Conservation (phyloP, 2,888 invertebrate species). For the Drosophila seclusa region DNA sequence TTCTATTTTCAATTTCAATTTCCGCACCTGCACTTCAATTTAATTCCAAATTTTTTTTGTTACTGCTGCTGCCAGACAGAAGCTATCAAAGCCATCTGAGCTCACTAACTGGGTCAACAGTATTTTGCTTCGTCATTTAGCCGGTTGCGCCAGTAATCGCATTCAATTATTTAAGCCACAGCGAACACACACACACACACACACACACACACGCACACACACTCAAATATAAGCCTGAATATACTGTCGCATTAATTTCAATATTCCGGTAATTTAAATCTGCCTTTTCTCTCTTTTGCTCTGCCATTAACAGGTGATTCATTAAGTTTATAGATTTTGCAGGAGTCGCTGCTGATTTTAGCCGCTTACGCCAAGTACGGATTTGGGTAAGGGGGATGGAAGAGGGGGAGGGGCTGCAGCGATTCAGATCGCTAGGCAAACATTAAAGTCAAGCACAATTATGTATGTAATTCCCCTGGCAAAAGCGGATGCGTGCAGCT, state of each 20-base stretch:
- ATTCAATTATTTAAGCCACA: slow-evolving; percentile 71
- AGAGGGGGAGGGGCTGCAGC: neutral
- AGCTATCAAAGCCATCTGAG: slow-evolving; percentile 51
- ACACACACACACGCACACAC: neutral
- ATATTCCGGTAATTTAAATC: slow-evolving; percentile 72
- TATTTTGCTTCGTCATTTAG: slow-evolving; percentile 57
- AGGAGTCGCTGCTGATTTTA: slow-evolving; percentile 31
- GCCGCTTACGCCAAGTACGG: slow-evolving; percentile 40
- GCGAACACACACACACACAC: neutral
- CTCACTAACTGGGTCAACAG: slow-evolving; percentile 71
- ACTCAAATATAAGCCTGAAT: slow-evolving; percentile 17
- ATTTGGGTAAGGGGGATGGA: neutral
- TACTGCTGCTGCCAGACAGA: neutral
- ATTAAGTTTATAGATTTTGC: slow-evolving; percentile 57
- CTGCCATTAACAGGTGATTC: slow-evolving; percentile 52
- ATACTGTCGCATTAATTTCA: slow-evolving; percentile 60
- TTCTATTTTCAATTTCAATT: slow-evolving; percentile 59
- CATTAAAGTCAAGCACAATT: slow-evolving; percentile 75
- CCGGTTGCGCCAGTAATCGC: slow-evolving; percentile 62
- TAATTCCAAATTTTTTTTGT: slow-evolving; percentile 29
- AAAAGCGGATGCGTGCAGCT: slow-evolving; percentile 63
- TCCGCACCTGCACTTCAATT: slow-evolving; percentile 75
- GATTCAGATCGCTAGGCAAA: slow-evolving; percentile 42
- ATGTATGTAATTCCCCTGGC: slow-evolving; percentile 73
- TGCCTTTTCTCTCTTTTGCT: slow-evolving; percentile 19